Conservation (phyloP, 2,888 invertebrate species). For the Stegana nigrithorax region DNA sequence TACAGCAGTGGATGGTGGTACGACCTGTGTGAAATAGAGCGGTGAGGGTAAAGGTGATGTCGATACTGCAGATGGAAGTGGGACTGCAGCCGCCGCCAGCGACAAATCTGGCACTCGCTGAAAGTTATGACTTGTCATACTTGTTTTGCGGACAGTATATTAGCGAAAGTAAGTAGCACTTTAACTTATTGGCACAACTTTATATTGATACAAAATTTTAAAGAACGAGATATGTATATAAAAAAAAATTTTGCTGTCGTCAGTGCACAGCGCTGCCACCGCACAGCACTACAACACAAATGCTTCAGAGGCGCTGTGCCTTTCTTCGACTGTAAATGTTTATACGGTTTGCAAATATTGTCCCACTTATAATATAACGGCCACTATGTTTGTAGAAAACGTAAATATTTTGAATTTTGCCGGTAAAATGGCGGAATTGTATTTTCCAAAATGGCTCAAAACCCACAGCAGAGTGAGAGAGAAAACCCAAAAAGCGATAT, state of each 20-base stretch:
- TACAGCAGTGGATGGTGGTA: slow-evolving; percentile 42
- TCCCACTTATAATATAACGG: background rate
- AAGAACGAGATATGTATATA: background rate
- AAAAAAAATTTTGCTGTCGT: slow-evolving; percentile 29
- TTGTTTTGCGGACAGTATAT: slow-evolving; percentile 16
- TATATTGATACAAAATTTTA: slow-evolving; percentile 6
- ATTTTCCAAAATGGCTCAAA: slow-evolving; percentile 65
- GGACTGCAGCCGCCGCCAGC: slow-evolving; percentile 59
- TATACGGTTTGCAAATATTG: too few relatives aligned
- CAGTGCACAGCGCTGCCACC: slow-evolving; percentile 34
- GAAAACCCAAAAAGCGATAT: too few relatives aligned
- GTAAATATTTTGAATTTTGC: slow-evolving; percentile 67
- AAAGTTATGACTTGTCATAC: slow-evolving; percentile 59
- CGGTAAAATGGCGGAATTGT: slow-evolving; percentile 67
- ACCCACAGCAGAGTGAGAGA: too few relatives aligned
- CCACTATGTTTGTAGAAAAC: slow-evolving; percentile 38
- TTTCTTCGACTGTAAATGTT: too few relatives aligned
- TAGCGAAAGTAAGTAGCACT: too few relatives aligned
- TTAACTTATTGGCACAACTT: background rate
- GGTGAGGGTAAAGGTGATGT: slow-evolving; percentile 47
- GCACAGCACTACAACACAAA: too few relatives aligned
- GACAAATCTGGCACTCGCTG: slow-evolving; percentile 55
- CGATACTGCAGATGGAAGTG: slow-evolving; percentile 36
- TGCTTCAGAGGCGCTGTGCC: slow-evolving; percentile 42
- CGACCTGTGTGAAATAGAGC: slow-evolving; percentile 54